A percentile compares a stretch with the other conserved stretches of the same genome.
phyloP scores from a whole-genome alignment of 2,888 invertebrate species.

The Halictus quadricinctus region DNA sequence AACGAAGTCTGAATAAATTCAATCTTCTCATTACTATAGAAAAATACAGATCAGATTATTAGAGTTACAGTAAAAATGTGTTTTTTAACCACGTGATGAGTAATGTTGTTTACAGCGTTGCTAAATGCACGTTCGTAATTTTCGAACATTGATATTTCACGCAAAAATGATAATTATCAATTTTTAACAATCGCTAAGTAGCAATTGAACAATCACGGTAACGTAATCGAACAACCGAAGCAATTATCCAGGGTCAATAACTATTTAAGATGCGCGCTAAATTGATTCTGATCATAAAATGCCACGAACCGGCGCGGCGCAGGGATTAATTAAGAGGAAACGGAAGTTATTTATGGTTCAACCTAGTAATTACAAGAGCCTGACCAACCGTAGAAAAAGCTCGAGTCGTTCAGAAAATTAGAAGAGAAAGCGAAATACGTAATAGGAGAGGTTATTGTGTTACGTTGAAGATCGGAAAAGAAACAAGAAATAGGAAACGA shows the following conservation, averaged over 20 bases:
- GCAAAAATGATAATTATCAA: too few relatives aligned
- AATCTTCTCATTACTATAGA: too few relatives aligned
- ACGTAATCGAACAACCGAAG: neutral
- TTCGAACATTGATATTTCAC: too few relatives aligned
- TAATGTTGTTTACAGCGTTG: too few relatives aligned
- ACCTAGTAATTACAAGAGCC: neutral
- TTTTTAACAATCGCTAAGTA: neutral
- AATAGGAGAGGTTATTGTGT: neutral
- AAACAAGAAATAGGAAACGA: neutral
- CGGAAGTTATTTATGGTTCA: neutral
- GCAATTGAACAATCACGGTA: neutral
- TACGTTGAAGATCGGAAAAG: neutral
- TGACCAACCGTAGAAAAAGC: neutral
- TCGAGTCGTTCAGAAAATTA: neutral
- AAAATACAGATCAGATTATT: too few relatives aligned
- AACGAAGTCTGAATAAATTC: too few relatives aligned
- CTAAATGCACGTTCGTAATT: too few relatives aligned
- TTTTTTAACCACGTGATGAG: too few relatives aligned
- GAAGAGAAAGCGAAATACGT: neutral
- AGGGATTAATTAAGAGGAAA: conserved; percentile 13
- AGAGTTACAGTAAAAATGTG: too few relatives aligned
- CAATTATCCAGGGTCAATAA: neutral
- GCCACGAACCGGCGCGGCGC: neutral
- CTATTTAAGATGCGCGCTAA: neutral
- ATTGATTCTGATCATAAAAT: neutral